Evolutionary conservation across 2,113 vertebrate species (phyloP), one percentile per base, ranked within the genome.

Genomic region (Notothenia rossii): DNA sequence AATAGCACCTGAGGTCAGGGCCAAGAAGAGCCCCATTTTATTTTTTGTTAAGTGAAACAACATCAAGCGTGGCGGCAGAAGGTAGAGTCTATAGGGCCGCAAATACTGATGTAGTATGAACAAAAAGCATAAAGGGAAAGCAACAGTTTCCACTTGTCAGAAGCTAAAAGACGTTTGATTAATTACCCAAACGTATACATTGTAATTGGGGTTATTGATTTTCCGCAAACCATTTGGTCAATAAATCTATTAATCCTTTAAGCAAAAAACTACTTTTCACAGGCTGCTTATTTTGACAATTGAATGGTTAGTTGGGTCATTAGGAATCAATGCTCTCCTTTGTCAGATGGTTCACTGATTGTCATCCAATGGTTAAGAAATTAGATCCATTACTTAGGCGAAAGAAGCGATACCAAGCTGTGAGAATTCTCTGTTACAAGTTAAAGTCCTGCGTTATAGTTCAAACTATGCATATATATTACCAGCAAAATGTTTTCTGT

Each of bases 1-100:
- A 87, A 86, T 89, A 86, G 85, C 89, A 89, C 86, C 76, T 85
- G 88, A 81, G 90, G 86, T 88, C 79, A 68, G 69, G 66, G 67
- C 79, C 84, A 58, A 85, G 78, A 60, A 11, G 56, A 65, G 78
- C 61, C 68, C 66, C 33, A 49, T 12, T 10, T 76, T 68, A 53
- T 80, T 55, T 53, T 77, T 45, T 60, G 12, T 75, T 72, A 84
- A 81, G 65, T 63, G 56, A 82, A 84, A 84, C 63, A 88, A 72
- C 79, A 83, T 45, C 68, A 5, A 17, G 61, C 25, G 77, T 6
- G 62, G 60, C 67, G 72, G 56, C 62, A 53, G 64, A 75, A 51
- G 43, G 8, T n/a, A 48, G 12, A 70, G 64, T 56, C 58, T 51
- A 40, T 9, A 10, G 13, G 36, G 68, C 73, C 18, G 69, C 40